Evolutionary conservation across 2,797 vertebrate species (phyloP).

Genomic region (Diceros bicornis): DNA sequence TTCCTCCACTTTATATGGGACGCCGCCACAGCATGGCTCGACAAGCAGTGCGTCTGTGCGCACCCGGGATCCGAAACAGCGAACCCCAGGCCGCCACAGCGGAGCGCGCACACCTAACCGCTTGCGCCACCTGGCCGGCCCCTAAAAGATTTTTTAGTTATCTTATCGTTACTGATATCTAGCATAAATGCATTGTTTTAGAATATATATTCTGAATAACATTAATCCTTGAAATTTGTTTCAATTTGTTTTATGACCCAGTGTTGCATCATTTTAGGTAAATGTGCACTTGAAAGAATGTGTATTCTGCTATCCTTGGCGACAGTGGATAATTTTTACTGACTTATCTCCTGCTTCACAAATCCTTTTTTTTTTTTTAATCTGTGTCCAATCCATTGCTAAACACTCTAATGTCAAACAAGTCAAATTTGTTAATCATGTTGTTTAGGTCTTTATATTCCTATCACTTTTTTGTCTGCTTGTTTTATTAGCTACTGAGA

Average conservation of each 20-base stretch:
- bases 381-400: neutral
- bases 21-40: too few relatives aligned
- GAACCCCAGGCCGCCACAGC: too few relatives aligned
- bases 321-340: neutral
- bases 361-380: neutral
- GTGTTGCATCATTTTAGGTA: conserved; percentile 22
- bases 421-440: neutral
- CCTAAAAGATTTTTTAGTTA: conserved; percentile 27
- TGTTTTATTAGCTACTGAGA: conserved; percentile 50
- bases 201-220: conserved; percentile 33
- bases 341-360: neutral
- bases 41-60: too few relatives aligned
- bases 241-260: conserved; percentile 27
- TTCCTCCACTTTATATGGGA: too few relatives aligned
- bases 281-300: neutral
- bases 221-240: conserved; percentile 17
- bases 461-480: neutral
- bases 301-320: neutral
- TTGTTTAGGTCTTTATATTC: neutral
- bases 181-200: conserved; percentile 16
- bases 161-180: conserved; percentile 44
- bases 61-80: too few relatives aligned
- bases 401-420: neutral
- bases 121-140: too few relatives aligned
- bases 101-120: too few relatives aligned